phyloP scores from a whole-genome alignment of 1,140 invertebrate genomes.

The Manduca sexta region DNA sequence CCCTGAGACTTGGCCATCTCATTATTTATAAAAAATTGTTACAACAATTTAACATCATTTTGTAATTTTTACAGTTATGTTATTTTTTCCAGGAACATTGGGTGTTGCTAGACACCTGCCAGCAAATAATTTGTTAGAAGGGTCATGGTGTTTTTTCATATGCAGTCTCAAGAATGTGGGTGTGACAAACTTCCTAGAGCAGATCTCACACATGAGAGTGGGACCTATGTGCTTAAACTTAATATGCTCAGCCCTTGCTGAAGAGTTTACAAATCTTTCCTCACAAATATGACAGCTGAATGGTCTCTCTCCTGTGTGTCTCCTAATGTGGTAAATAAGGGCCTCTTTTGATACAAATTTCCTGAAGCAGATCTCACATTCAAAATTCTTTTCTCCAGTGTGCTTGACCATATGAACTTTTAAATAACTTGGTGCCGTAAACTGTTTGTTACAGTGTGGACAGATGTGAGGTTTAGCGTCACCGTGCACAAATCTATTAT shows the following conservation, averaged over 20 bases:
- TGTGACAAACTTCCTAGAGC: conserved; percentile 56
- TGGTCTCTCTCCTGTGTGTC: conserved; percentile 70
- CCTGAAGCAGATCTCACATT: conserved; percentile 56
- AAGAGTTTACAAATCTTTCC: conserved; percentile 60
- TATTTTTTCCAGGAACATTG: conserved; percentile 40
- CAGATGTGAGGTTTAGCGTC: conserved; percentile 55
- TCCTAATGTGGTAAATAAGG: conserved; percentile 59
- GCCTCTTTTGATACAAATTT: conserved; percentile 65
- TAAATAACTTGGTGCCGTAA: conserved; percentile 57
- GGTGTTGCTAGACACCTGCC: conserved; percentile 38
- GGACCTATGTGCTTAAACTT: conserved; percentile 60
- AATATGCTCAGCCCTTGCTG: conserved; percentile 55
- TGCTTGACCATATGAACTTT: conserved; percentile 66
- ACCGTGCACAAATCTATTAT: conserved; percentile 53
- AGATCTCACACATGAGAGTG: conserved; percentile 53
- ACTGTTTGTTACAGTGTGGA: conserved; percentile 50
- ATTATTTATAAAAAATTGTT: too few relatives aligned
- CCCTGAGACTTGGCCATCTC: too few relatives aligned
- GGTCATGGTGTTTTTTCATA: conserved; percentile 52
- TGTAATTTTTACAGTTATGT: conserved; percentile 31
- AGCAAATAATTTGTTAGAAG: conserved; percentile 45
- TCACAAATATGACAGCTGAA: conserved; percentile 56
- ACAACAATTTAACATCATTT: too few relatives aligned
- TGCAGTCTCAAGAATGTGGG: conserved; percentile 51
- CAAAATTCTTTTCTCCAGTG: conserved; percentile 65